Evolutionary conservation across 1,140 invertebrate genomes (phyloP).

Genomic region (Drosophila triauraria): DNA sequence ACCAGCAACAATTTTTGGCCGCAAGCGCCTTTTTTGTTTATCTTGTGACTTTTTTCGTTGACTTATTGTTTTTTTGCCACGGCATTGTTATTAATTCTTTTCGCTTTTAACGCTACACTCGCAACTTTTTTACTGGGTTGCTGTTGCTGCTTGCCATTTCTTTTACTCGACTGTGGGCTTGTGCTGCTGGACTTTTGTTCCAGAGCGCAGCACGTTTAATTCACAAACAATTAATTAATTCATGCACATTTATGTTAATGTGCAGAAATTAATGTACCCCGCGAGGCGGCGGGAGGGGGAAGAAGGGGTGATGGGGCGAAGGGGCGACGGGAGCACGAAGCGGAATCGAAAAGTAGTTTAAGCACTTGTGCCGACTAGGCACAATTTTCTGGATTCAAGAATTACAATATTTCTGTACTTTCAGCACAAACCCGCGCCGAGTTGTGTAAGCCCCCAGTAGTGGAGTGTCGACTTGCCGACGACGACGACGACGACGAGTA

Average conservation of each 20-base stretch:
- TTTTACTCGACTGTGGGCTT: constrained; percentile 11
- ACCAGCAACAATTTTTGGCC: constrained; percentile 41
- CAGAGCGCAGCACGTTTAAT: constrained; percentile 72
- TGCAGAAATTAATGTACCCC: constrained; percentile 75
- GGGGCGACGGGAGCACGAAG: constrained; percentile 29
- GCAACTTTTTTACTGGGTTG: constrained; percentile 47
- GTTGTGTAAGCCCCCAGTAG: constrained; percentile 32
- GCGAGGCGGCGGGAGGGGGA: neutral
- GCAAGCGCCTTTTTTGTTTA: constrained; percentile 78
- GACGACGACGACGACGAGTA: constrained; percentile 14
- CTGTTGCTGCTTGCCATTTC: constrained; percentile 14
- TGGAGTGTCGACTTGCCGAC: constrained; percentile 49
- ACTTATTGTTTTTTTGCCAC: constrained; percentile 57
- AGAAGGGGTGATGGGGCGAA: constrained; percentile 14
- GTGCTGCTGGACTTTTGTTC: constrained; percentile 31
- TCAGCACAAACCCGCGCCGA: constrained; percentile 65
- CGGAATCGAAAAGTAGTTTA: constrained; percentile 74
- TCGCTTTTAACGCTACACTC: constrained; percentile 38
- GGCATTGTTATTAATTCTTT: constrained; percentile 68
- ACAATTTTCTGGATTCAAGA: constrained; percentile 69
- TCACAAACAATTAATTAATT: constrained; percentile 84
- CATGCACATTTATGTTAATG: constrained; percentile 81
- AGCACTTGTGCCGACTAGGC: constrained; percentile 60
- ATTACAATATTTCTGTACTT: constrained; percentile 79
- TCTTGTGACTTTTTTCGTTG: constrained; percentile 63